Evolutionary conservation across 2,113 vertebrate species (phyloP).

Genomic region (Bothrops jararaca): DNA sequence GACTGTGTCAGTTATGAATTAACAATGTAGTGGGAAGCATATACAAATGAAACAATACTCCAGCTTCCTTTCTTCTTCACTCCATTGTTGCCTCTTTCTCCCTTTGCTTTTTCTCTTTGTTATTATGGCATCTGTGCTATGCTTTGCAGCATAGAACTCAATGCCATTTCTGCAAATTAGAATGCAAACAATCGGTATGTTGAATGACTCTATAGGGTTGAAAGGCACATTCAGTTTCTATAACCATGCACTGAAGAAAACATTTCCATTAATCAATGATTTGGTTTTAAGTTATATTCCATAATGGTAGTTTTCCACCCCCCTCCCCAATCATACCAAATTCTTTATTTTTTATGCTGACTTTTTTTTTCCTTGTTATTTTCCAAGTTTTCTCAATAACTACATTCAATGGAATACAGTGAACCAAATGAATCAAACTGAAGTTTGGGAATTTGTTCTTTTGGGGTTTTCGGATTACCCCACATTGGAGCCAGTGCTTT

Average conservation of each 20-base stretch:
- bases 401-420: not conserved
- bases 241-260: not conserved
- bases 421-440: not conserved
- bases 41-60: not conserved
- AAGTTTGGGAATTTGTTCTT: conserved; percentile 31
- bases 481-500: conserved; percentile 27
- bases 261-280: not conserved
- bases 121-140: not conserved
- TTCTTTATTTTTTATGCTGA: not conserved
- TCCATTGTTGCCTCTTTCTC: not conserved
- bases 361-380: not conserved
- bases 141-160: not conserved
- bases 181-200: not conserved
- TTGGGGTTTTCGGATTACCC: conserved; percentile 27
- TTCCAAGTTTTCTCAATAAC: not conserved
- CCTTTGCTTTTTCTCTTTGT: not conserved
- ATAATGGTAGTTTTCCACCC: not conserved
- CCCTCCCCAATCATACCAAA: not conserved
- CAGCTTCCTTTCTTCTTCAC: not conserved
- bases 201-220: not conserved
- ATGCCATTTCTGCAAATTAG: not conserved
- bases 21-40: not conserved
- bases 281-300: not conserved
- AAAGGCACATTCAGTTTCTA: not conserved
- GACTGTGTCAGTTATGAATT: not conserved